Evolutionary conservation across 2,797 vertebrate species (phyloP), one percentile per base, ranked within the genome.

Genomic region (Anguilla anguilla): DNA sequence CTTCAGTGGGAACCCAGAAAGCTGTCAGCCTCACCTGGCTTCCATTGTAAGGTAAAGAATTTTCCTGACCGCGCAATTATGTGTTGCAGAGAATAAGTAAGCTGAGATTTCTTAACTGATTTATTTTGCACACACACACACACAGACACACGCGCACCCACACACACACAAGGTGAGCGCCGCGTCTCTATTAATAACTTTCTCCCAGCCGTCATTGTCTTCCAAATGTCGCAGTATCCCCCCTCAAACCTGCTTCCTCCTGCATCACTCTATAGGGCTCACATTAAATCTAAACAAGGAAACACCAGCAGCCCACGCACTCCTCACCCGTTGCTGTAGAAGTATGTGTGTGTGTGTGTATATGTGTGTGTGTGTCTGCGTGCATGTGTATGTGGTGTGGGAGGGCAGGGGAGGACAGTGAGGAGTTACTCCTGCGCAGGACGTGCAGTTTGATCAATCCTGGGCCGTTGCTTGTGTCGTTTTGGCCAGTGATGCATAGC

Each of bases 201-300:
- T 35, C 79, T 9, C 6, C 43, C 1, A 55, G 39, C 19, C 43
- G 25, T 77, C 57, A 39, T n/a, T 55, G 55, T 59, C 86, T 86
- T 82, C 53, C 74, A 46, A 81, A 86, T 82, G 74, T 59, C 55
- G 61, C 79, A 43, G 59, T 19, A 31, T 84, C 83, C 22, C 10
- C 64, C 28, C 6, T 43, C n/a, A 49, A 57, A 43, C 19, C 39
- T 39, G n/a, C 43, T 67, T 28, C 77, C 57, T 31, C 55, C 19
- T 49, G 43, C 49, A 25, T 83, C 25, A 31, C 82, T 17, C 59
- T 19, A 1, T 46, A 79, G 74, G 19, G 74, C 17, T 22, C 74
- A 19, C 6, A 46, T 25, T 46, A 46, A 46, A 35, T 6, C 28
- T 13, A 10, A 19, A 15, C 35, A 6, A 46, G 35, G 5, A 46